Conservation (phyloP, 2,888 invertebrate species). For the Argynnis bischoffii region DNA sequence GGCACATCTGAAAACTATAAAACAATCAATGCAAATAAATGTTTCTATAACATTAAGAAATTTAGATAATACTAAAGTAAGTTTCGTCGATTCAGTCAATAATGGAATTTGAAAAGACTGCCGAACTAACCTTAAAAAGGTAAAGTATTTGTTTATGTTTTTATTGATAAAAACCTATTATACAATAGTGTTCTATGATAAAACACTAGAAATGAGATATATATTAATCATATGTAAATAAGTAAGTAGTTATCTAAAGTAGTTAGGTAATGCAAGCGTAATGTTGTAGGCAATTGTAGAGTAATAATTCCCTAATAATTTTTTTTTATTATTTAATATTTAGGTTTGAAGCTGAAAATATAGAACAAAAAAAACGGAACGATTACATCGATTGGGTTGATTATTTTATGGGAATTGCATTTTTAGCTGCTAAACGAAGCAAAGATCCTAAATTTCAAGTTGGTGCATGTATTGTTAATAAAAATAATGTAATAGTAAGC, state of each 20-base stretch:
- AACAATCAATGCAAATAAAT: not conserved
- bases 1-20: too few relatives aligned
- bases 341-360: constrained; percentile 27
- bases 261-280: not conserved
- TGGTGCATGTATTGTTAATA: constrained; percentile 96
- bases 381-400: constrained; percentile 94
- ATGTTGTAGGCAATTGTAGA: not conserved
- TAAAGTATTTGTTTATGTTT: not conserved
- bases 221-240: too few relatives aligned
- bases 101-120: constrained; percentile 9
- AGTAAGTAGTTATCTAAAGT: not conserved
- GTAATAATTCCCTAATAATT: not conserved
- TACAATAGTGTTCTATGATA: too few relatives aligned
- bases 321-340: not conserved
- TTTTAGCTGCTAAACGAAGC: constrained; percentile 94
- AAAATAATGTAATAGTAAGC: constrained; percentile 93
- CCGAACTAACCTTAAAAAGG: constrained; percentile 6
- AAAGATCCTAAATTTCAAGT: constrained; percentile 97
- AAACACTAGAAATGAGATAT: too few relatives aligned
- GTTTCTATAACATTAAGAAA: not conserved
- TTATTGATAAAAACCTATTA: too few relatives aligned
- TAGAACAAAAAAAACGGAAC: constrained; percentile 74
- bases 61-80: not conserved
- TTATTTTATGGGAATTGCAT: constrained; percentile 97
- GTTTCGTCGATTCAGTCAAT: not conserved